phyloP scores from a whole-genome alignment of 2,797 vertebrate genomes.

The Alosa sapidissima region DNA sequence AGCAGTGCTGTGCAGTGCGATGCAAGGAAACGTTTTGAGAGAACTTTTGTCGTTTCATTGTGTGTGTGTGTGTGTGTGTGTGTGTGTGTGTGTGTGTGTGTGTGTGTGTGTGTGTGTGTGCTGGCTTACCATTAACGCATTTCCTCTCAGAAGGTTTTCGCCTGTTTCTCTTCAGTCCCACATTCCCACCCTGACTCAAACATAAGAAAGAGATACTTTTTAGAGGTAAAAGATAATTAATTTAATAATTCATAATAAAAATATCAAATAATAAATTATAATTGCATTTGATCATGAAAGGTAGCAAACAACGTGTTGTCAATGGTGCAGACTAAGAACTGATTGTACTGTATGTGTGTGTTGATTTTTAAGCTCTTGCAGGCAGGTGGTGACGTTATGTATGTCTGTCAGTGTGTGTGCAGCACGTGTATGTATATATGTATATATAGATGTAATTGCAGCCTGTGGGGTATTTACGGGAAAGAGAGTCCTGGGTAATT shows the following conservation, averaged over 20 bases:
- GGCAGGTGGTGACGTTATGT: background rate
- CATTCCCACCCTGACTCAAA: no score
- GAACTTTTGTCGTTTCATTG: no score
- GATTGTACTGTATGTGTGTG: background rate
- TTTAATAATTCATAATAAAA: no score
- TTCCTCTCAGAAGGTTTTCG: no score
- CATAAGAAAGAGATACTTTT: background rate
- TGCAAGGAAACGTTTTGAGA: no score
- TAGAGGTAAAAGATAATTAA: background rate
- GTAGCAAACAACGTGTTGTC: background rate
- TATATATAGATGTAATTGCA: slow-evolving; percentile 68
- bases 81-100: no score
- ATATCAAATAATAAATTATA: background rate
- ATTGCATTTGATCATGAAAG: background rate
- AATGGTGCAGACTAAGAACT: background rate
- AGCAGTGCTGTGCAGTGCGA: no score
- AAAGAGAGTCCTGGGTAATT: slow-evolving; percentile 70
- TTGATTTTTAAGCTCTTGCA: background rate
- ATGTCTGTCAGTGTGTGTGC: background rate
- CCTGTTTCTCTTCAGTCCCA: no score
- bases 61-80: no score
- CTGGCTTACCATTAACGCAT: no score
- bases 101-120: no score
- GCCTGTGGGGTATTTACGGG: slow-evolving; percentile 67
- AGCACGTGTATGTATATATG: background rate